Conservation (phyloP, 2,888 invertebrate species). For the Hypercompe scribonia region DNA sequence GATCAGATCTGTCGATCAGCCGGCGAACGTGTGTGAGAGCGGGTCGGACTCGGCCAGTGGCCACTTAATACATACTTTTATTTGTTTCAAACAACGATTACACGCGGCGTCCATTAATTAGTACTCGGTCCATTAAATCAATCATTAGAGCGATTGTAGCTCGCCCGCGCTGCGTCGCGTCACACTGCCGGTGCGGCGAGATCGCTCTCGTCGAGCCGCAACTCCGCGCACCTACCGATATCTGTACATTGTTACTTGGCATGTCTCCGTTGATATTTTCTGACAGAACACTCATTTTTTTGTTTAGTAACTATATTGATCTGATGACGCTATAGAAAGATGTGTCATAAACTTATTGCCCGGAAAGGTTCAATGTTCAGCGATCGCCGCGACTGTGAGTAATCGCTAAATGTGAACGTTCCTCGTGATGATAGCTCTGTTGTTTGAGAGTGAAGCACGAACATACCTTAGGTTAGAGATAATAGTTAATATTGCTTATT, state of each 20-base stretch:
- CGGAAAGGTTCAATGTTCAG: background rate
- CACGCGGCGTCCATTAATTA: slow-evolving; percentile 44
- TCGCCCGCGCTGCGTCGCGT: background rate
- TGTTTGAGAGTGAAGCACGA: background rate
- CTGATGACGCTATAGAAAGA: background rate
- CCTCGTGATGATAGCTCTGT: background rate
- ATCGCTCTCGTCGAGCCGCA: background rate
- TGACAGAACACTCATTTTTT: background rate
- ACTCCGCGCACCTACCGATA: background rate
- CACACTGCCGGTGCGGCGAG: background rate
- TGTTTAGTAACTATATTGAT: background rate
- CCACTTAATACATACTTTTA: slow-evolving; percentile 45
- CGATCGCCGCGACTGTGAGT: background rate
- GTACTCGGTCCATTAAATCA: slow-evolving; percentile 30
- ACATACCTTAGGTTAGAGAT: background rate
- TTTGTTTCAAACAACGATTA: slow-evolving; percentile 45
- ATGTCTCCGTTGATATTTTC: background rate
- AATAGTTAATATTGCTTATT: background rate
- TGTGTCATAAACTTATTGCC: background rate
- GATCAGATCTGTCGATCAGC: slow-evolving; percentile 32
- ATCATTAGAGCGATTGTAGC: slow-evolving; percentile 20
- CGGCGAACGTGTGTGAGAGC: slow-evolving; percentile 8
- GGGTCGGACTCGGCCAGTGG: slow-evolving; percentile 14
- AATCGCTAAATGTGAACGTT: background rate
- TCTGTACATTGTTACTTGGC: background rate